These are phyloP conservation scores for Crambe crambe DNA, from an alignment of 37 sponge, comb jelly and placozoan species.

Conservation along the genomic window DNA sequence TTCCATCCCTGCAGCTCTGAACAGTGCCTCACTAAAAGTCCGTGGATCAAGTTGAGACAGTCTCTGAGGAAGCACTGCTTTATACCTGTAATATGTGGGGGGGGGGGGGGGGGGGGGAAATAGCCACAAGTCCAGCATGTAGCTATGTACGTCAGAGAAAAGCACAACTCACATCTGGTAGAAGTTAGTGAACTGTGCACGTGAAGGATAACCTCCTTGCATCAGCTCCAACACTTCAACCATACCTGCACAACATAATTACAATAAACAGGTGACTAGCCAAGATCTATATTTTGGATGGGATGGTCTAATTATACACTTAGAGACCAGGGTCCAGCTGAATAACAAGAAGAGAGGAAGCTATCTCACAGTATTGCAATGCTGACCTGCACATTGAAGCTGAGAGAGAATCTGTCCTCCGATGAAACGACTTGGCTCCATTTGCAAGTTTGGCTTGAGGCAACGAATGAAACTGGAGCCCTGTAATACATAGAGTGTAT, in stretches of 20 bases:
- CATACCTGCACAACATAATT: constrained; percentile 66
- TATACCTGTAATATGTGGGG: constrained; percentile 87
- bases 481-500: constrained; percentile 6
- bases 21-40: constrained; percentile 87
- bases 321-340: background rate
- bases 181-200: constrained; percentile 82
- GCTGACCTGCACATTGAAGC: constrained; percentile 85
- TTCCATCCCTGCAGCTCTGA: constrained; percentile 88
- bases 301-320: background rate
- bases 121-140: no score
- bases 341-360: background rate
- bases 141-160: no score
- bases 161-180: constrained; percentile 86
- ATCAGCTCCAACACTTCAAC: constrained; percentile 93
- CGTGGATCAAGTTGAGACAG: constrained; percentile 83
- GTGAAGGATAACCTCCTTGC: constrained; percentile 95
- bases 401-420: constrained; percentile 89
- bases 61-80: constrained; percentile 65
- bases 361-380: background rate
- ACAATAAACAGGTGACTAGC: background rate
- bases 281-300: background rate
- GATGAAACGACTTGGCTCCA: constrained; percentile 71
- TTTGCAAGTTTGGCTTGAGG: constrained; percentile 91
- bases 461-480: constrained; percentile 94
- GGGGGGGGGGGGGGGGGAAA: no score